Evolutionary conservation across 2,888 invertebrate genomes (phyloP).

Genomic region (Neuroscelio doddi): DNA sequence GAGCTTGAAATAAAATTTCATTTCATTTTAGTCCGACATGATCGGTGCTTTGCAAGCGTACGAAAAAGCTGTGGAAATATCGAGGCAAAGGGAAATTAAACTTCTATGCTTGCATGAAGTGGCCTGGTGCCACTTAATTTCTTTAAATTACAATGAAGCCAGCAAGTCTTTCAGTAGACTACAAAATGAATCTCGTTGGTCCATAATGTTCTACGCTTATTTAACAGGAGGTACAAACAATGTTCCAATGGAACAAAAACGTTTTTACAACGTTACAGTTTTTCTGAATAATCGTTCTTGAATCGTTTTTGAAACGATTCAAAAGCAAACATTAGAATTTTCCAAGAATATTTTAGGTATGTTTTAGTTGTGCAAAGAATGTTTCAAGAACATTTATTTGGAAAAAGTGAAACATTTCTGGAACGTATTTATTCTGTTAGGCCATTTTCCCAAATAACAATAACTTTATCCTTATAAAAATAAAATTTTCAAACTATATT

Average conservation of each 20-base stretch:
- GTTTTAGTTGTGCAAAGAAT: too few species aligned
- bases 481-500: too few species aligned
- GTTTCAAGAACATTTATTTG: too few species aligned
- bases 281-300: too few species aligned
- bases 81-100: conserved; percentile 78
- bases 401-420: too few species aligned
- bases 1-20: conserved; percentile 7
- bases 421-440: too few species aligned
- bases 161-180: conserved; percentile 74
- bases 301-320: too few species aligned
- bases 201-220: conserved; percentile 79
- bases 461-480: too few species aligned
- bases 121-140: conserved; percentile 79
- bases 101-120: conserved; percentile 78
- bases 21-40: conserved; percentile 74
- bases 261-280: too few species aligned
- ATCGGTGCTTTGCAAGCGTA: conserved; percentile 76
- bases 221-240: conserved; percentile 71
- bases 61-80: conserved; percentile 75
- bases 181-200: conserved; percentile 78
- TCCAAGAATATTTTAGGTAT: too few species aligned
- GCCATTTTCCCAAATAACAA: too few species aligned
- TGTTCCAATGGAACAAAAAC: neutral
- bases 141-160: conserved; percentile 75
- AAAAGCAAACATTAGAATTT: too few species aligned